Base-by-base conservation (phyloP, 2,888 invertebrate species). In the Drosophila anceps region DNA sequence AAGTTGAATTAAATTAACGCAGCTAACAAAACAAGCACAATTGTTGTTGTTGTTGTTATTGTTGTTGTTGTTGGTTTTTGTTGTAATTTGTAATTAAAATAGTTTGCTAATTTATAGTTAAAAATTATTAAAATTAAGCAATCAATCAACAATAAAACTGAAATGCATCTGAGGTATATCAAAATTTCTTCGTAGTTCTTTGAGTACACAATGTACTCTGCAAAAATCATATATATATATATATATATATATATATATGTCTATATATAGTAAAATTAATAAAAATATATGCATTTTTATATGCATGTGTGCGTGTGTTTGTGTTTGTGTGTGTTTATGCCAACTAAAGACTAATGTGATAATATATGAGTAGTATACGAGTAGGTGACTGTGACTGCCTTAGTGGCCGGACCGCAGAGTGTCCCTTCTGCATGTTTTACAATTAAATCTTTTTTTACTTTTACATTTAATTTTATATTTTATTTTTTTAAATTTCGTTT, bases 91-190 rank as follows among this genome's bases (percentile, higher is more conserved):
- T 50, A 31, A 50, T 50, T 50, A 54, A 54, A 27, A 54, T 74
- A 58, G 64, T 64, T 60, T 60, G 48, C 68, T 66, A 59, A 54
- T 43, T 41, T 18, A 31, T 59, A 76, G 69, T 64, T 62, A 77
- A 50, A 50, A 76, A 72, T 57, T 70, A 78, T 69, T 86, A 87
- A 84, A 88, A 80, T 88, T 90, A 87, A 82, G 86, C 90, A 91
- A 84, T 91, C 81, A 76, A 76, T 83, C 82, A 88, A 91, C 82
- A 87, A 90, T 91, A 90, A 91, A 92, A 93, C 92, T 92, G 92
- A 92, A 92, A 93, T 92, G 93, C 93, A 91, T 92, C 88, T 92
- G 93, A 93, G 93, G 93, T 92, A 93, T 92, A 92, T 92, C 88
- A 92, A 92, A 93, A 91, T 93, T 93, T 91, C 92, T 91, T 91